Evolutionary conservation across 2,888 invertebrate genomes (phyloP), one percentile per base, ranked within the genome.

Genomic region (Adela reaumurella): DNA sequence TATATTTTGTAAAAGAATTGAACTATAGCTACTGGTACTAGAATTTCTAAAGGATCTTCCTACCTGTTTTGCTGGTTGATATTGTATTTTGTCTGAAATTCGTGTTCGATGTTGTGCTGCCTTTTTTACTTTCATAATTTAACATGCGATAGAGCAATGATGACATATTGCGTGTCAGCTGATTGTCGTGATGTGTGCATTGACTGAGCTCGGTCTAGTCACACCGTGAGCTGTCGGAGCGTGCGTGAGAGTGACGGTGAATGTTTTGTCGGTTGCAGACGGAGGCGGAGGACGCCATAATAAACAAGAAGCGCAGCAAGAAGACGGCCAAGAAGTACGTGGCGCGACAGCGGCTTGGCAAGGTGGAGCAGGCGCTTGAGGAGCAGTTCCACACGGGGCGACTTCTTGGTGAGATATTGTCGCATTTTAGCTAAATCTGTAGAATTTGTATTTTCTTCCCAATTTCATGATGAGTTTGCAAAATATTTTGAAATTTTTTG

Each of bases 311-410:
- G 71, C 86, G 94, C 56, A 95, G 94, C 61, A 94, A 94, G 74
- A 96, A 95, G 71, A 87, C 90, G 1, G 90, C 86, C 59, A 90
- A 93, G 79, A 98, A 97, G 78, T 97, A 97, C 73, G 86, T 93
- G 68, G 84, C 88, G 48, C 88, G 98, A 58, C 96, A 97, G 74
- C 92, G 94, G 71, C 84, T 87, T 49, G 92, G 95, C 52, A 96
- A 96, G 78, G 96, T 99, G 55, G 99, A 99, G 67, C 86, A 87
- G 55, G 89, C 88, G 46, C 73, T 99, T 52, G 94, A 97, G 71
- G 99, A 99, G 72, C 97, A 98, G 73, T 99, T 99, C 83, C 87
- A 91, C 61, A 92, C 96, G 63, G 97, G 97, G 62, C 89, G 97
- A 71, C 83, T 99, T 60, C 83, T 97, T 66, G 97, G 97, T 96